Percentiles rank a stretch among this genome's conserved stretches.
phyloP scores from a whole-genome alignment of 2,797 vertebrate genomes.

The Sebastes taczanowskii region DNA sequence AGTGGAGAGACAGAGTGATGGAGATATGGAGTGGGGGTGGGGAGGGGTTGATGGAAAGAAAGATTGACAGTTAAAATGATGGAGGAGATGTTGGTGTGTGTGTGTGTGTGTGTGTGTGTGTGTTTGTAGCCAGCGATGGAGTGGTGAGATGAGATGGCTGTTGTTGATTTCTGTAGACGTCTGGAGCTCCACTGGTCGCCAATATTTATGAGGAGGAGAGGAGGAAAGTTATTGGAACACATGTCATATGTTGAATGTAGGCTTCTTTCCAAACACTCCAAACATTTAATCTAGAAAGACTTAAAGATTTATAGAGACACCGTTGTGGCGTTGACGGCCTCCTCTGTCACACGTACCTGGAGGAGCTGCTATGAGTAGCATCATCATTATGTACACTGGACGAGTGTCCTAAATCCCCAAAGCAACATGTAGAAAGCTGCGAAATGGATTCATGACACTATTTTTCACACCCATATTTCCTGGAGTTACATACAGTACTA shows the following conservation, averaged over 20 bases:
- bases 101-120: too few relatives aligned
- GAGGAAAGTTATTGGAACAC: background rate
- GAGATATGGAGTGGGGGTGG: background rate
- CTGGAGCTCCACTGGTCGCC: background rate
- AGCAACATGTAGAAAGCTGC: slow-evolving; percentile 50
- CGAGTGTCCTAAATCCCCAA: slow-evolving; percentile 40
- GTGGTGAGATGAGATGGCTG: slow-evolving; percentile 28
- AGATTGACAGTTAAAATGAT: slow-evolving; percentile 56
- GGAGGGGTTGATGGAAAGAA: slow-evolving; percentile 31
- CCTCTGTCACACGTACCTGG: slow-evolving; percentile 22
- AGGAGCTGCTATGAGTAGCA: slow-evolving; percentile 27
- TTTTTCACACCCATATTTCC: slow-evolving; percentile 54
- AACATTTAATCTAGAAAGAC: background rate
- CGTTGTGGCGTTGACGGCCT: background rate
- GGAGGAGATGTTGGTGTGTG: slow-evolving; percentile 20
- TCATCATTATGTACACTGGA: slow-evolving; percentile 28
- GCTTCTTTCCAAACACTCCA: background rate
- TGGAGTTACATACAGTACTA: slow-evolving; percentile 25
- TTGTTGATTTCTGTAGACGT: slow-evolving; percentile 20
- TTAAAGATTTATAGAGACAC: slow-evolving; percentile 19
- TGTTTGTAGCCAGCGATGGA: slow-evolving; percentile 22
- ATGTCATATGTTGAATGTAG: background rate
- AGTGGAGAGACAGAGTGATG: slow-evolving; percentile 15
- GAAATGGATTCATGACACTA: slow-evolving; percentile 53
- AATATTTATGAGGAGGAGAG: background rate